phyloP scores from a whole-genome alignment of 2,113 vertebrate genomes.

The Pristiophorus japonicus region DNA sequence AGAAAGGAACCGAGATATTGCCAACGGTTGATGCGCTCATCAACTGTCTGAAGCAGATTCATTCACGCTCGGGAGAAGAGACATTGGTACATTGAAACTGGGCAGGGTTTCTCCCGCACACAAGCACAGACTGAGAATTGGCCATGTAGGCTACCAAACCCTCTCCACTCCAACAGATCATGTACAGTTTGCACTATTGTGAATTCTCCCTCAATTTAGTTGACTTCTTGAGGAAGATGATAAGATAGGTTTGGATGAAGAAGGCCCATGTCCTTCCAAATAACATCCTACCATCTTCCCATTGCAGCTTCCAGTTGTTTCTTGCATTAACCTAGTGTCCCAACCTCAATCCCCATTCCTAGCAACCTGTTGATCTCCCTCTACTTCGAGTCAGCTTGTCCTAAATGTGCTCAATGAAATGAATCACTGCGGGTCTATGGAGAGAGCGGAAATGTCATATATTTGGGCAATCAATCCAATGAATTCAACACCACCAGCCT shows the following conservation, averaged over 20 bases:
- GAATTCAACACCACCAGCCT: not conserved
- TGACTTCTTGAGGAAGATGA: not conserved
- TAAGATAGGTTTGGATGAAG: not conserved
- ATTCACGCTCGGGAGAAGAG: not conserved
- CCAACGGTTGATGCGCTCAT: not conserved
- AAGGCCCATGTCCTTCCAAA: not conserved
- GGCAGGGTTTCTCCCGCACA: not conserved
- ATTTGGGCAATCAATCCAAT: not conserved
- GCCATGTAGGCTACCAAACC: not conserved
- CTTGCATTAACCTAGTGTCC: not conserved
- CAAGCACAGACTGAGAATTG: not conserved
- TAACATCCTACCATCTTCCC: not conserved
- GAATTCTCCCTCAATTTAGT: not conserved
- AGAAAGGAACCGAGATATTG: not conserved
- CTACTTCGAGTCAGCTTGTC: not conserved
- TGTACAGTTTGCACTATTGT: too few species aligned
- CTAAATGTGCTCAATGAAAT: not conserved
- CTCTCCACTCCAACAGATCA: too few species aligned
- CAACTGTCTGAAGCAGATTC: not conserved
- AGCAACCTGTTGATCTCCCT: not conserved
- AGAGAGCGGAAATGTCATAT: not conserved
- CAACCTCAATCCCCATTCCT: not conserved
- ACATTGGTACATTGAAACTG: not conserved
- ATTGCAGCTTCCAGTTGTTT: not conserved
- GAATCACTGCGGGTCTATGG: not conserved